A percentile compares a stretch with the other conserved stretches of the same genome.
Conservation (phyloP, 92 coral and sea anemone species). For the Isaurus tuberculatus region DNA sequence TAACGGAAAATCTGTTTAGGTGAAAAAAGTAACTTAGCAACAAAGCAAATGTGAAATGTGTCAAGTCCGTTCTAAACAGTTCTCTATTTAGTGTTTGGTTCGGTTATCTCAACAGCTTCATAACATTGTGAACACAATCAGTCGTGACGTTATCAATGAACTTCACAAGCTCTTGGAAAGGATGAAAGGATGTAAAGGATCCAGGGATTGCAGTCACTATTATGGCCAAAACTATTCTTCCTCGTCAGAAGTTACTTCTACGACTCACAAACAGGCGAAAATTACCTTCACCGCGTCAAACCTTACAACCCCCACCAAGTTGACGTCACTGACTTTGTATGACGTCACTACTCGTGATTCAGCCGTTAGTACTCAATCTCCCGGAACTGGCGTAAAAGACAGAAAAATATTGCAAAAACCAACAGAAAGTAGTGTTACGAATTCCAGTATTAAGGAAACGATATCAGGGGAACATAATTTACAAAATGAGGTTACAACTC, state of each 20-base stretch:
- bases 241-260: background rate
- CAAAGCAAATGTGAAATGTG: too few species aligned
- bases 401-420: background rate
- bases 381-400: background rate
- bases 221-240: slow-evolving; percentile 65
- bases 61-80: background rate
- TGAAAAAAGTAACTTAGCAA: too few species aligned
- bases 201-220: slow-evolving; percentile 77
- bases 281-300: slow-evolving; percentile 22
- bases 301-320: background rate
- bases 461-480: slow-evolving; percentile 4
- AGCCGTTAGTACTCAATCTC: background rate
- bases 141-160: slow-evolving; percentile 69
- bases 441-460: slow-evolving; percentile 6
- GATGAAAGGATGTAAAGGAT: slow-evolving; percentile 76
- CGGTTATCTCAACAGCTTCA: slow-evolving; percentile 60
- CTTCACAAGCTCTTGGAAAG: slow-evolving; percentile 72
- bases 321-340: background rate
- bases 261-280: background rate
- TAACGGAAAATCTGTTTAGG: too few species aligned
- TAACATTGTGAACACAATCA: slow-evolving; percentile 71
- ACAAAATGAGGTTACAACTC: background rate
- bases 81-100: background rate
- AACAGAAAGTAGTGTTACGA: background rate
- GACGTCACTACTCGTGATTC: background rate